These are phyloP conservation scores for Spodoptera picta DNA, from an alignment of 2,888 invertebrate species.

Conservation along the genomic window DNA sequence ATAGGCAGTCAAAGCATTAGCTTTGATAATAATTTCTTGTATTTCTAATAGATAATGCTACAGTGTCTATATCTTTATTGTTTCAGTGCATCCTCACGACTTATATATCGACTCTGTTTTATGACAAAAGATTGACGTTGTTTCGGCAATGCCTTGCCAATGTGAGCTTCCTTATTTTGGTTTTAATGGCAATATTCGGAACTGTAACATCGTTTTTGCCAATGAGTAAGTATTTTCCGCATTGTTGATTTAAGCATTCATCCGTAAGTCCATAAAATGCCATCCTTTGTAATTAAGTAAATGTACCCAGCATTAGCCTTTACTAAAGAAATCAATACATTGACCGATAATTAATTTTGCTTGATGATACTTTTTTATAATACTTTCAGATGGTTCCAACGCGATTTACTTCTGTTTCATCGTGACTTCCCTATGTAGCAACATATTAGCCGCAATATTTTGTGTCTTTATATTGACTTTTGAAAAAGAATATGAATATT, in stretches of 20 bases:
- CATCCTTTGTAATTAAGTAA: no score
- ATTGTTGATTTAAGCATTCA: no score
- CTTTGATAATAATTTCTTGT: no score
- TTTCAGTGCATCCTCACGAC: constrained; percentile 85
- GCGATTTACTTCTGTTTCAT: constrained; percentile 77
- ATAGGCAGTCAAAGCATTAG: no score
- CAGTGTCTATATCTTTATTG: constrained; percentile 8
- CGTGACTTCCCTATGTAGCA: constrained; percentile 78
- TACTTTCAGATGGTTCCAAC: constrained; percentile 75
- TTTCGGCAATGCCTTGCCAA: constrained; percentile 84
- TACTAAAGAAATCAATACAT: neutral
- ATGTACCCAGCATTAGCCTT: no score
- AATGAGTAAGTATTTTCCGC: constrained; percentile 68
- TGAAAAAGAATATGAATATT: constrained; percentile 83
- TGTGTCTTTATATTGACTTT: constrained; percentile 82
- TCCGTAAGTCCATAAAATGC: no score
- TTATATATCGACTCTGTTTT: constrained; percentile 81
- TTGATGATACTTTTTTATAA: neutral
- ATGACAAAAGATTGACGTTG: constrained; percentile 78
- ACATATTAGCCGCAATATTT: constrained; percentile 80
- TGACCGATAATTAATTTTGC: neutral
- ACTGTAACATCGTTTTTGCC: constrained; percentile 79
- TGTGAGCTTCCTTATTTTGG: constrained; percentile 82
- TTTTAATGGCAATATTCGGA: constrained; percentile 82
- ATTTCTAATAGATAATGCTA: no score